These are phyloP conservation scores for Octodon degus DNA, from an alignment of 2,113 vertebrate species.

Conservation along the genomic window DNA sequence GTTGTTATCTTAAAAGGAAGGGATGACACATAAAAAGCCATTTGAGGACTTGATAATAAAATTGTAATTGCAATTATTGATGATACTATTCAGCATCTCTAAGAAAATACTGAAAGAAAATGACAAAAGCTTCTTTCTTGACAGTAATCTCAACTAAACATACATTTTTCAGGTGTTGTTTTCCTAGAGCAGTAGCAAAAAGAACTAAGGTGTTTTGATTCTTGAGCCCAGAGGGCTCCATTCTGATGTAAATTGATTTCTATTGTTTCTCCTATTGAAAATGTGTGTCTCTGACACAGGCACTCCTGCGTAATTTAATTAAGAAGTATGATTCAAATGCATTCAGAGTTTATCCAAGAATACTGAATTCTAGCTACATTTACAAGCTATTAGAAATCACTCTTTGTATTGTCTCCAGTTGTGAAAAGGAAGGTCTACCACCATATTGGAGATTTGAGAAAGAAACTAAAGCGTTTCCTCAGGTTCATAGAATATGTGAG, in stretches of 20 bases:
- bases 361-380: slow-evolving; percentile 68
- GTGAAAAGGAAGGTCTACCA: neutral
- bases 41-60: slow-evolving; percentile 81
- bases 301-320: slow-evolving; percentile 65
- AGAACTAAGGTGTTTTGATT: slow-evolving; percentile 76
- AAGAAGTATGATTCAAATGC: slow-evolving; percentile 58
- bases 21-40: slow-evolving; percentile 75
- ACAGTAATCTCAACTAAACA: slow-evolving; percentile 82
- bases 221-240: slow-evolving; percentile 71
- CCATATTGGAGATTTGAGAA: neutral
- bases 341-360: slow-evolving; percentile 68
- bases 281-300: slow-evolving; percentile 55
- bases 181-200: slow-evolving; percentile 70
- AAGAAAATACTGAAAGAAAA: slow-evolving; percentile 75
- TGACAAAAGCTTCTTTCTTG: slow-evolving; percentile 73
- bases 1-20: slow-evolving; percentile 79
- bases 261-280: slow-evolving; percentile 72
- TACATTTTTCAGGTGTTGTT: slow-evolving; percentile 72
- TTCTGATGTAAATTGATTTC: slow-evolving; percentile 85
- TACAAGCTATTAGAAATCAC: slow-evolving; percentile 41
- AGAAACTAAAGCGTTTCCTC: neutral
- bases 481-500: neutral
- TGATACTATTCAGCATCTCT: slow-evolving; percentile 72
- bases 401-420: neutral
- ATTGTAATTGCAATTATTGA: slow-evolving; percentile 84